Percentiles rank a stretch among this genome's conserved stretches.
phyloP scores from a whole-genome alignment of 2,888 invertebrate genomes.

The Parnassius mnemosyne region DNA sequence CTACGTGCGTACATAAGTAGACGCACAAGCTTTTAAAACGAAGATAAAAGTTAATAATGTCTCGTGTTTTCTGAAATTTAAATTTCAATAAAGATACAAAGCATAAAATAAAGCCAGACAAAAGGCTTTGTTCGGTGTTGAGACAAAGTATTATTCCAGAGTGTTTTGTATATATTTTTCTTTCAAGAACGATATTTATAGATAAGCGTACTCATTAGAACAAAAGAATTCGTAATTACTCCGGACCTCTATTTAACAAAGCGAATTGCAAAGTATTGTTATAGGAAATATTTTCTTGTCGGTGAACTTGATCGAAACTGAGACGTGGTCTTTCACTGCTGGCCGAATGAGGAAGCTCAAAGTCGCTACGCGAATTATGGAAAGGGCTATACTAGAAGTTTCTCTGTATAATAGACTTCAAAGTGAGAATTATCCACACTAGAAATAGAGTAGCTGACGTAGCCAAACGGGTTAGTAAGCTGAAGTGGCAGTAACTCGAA shows the following conservation, averaged over 20 bases:
- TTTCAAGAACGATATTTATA: slow-evolving; percentile 24
- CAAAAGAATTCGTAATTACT: slow-evolving; percentile 22
- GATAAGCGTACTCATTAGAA: slow-evolving; percentile 17
- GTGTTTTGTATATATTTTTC: slow-evolving; percentile 17
- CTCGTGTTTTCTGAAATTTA: slow-evolving; percentile 7
- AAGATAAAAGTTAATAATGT: slow-evolving; percentile 12
- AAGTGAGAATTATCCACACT: too few species aligned
- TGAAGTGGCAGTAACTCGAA: too few species aligned
- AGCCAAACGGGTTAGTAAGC: too few species aligned
- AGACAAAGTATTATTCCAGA: slow-evolving; percentile 20
- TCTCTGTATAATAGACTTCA: too few species aligned
- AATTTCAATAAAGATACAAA: slow-evolving; percentile 10
- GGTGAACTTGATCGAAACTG: too few species aligned
- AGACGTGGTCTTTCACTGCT: too few species aligned
- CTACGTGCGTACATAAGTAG: too few species aligned
- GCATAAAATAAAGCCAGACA: slow-evolving; percentile 17
- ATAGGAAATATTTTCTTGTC: too few species aligned
- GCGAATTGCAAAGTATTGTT: background rate
- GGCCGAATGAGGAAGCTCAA: too few species aligned
- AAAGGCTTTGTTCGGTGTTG: slow-evolving; percentile 22
- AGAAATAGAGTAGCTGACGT: too few species aligned
- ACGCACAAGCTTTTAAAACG: background rate
- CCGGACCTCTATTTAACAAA: slow-evolving; percentile 1
- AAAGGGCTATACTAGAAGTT: too few species aligned
- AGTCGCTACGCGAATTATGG: too few species aligned